Percentiles rank a stretch among this genome's conserved stretches.
phyloP scores from a whole-genome alignment of 2,113 vertebrate genomes.

The Alligator mississippiensis region DNA sequence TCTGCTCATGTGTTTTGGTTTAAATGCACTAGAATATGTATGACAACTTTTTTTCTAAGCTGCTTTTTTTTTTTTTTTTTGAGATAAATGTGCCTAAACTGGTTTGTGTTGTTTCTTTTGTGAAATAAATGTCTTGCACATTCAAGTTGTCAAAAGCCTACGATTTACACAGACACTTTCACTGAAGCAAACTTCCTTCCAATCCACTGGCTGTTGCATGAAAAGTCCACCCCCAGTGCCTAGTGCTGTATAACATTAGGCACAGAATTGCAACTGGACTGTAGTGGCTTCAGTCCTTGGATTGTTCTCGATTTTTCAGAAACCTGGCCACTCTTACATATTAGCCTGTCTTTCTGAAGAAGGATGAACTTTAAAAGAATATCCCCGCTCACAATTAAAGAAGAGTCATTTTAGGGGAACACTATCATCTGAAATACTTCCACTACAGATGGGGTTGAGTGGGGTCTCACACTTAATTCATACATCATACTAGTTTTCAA shows the following conservation, averaged over 20 bases:
- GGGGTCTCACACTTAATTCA: neutral
- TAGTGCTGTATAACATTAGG: no score
- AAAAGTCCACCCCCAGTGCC: neutral
- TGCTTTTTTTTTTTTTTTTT: neutral
- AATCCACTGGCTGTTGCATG: neutral
- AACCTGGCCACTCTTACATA: neutral
- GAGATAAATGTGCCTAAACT: neutral
- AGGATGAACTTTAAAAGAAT: neutral
- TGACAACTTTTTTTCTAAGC: neutral
- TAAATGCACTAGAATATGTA: slow-evolving; percentile 18
- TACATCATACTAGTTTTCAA: neutral
- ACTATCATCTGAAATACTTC: neutral
- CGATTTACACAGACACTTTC: neutral
- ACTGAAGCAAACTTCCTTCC: neutral
- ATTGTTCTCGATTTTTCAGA: neutral
- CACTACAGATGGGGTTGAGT: no score
- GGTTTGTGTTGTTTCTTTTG: neutral
- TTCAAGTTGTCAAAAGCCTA: neutral
- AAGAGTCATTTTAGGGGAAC: neutral
- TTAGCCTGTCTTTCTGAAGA: neutral
- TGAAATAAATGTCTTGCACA: neutral
- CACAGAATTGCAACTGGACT: neutral
- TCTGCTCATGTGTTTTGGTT: neutral
- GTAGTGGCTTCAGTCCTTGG: neutral
- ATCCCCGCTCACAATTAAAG: neutral